A percentile compares a stretch with the other conserved stretches of the same genome.
Evolutionary conservation across 2,797 vertebrate genomes (phyloP).

Genomic region (Alauda arvensis): DNA sequence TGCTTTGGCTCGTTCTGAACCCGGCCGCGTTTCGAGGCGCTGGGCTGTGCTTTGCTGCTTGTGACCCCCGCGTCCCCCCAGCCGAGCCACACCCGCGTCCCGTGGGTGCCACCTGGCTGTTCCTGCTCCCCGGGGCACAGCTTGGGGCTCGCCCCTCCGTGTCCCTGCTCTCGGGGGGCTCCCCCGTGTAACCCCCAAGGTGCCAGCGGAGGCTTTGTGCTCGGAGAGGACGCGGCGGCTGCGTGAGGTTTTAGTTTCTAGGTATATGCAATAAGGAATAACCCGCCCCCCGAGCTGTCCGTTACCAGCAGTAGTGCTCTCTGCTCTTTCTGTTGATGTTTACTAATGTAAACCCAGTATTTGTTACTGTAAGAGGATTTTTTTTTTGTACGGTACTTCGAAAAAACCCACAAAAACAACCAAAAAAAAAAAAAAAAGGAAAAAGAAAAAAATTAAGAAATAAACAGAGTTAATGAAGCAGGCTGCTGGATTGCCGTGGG

Average conservation of each 20-base stretch:
- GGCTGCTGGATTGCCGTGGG: background rate
- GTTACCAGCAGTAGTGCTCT: slow-evolving; percentile 38
- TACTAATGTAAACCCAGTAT: slow-evolving; percentile 58
- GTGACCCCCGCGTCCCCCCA: background rate
- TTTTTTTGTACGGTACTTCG: slow-evolving; percentile 63
- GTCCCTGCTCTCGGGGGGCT: background rate
- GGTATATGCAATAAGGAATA: slow-evolving; percentile 49
- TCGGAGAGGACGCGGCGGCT: background rate
- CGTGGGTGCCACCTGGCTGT: background rate
- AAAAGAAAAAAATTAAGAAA: background rate
- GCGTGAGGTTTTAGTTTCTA: slow-evolving; percentile 24
- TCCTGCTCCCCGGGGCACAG: background rate
- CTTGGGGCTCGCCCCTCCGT: background rate
- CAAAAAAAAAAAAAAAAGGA: background rate
- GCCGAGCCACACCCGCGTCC: background rate
- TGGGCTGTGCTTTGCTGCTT: slow-evolving; percentile 50
- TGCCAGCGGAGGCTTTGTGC: background rate
- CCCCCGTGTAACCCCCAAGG: background rate
- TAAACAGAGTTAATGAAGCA: background rate
- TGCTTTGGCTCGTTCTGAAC: slow-evolving; percentile 26
- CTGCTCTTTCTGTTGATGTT: slow-evolving; percentile 56
- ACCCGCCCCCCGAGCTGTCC: background rate
- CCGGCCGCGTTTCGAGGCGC: background rate
- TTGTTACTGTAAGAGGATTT: slow-evolving; percentile 68
- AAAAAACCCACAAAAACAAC: background rate